Evolutionary conservation across 2,113 vertebrate species (phyloP), one percentile per base, ranked within the genome.

Genomic region (Nothocercus nigrocapillus): DNA sequence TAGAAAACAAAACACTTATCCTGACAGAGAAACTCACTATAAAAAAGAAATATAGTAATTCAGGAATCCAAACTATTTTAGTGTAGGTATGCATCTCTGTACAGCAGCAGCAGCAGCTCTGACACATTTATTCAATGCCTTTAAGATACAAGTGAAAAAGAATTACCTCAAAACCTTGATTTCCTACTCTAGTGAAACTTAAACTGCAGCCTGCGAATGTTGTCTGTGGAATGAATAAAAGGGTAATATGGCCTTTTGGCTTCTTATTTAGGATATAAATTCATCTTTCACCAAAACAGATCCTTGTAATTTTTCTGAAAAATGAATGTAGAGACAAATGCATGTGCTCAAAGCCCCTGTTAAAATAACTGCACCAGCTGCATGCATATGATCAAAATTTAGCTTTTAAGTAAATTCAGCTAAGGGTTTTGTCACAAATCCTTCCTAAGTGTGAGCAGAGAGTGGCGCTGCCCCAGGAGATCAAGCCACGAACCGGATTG

Each of bases 151-250:
- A 44, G 38, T 12, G 24, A 84, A 84, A 56, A 94, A 92, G 79
- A 44, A 70, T 8, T 67, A 13, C 7, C 54, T 85, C 28, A 89
- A 91, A 89, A 30, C n/a, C 40, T 58, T 74, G 62, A 44, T 62
- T 61, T 47, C 86, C 47, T 58, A 18, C 73, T 75, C 11, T 30
- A 58, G 67, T 32, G 62, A 82, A 96, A 92, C 62, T 77, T 70
- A 45, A 76, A 24, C n/a, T 76, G n/a, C 58, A 80, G 49, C 62
- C 82, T 59, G 67, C 58, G 49, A 82, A 82, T 74, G n/a, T 74
- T 95, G 78, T 74, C 70, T 94, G 74, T 66, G 54, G 67, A 91
- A 95, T 80, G 63, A 89, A 82, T 93, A 82, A 95, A 90, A 94
- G 76, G 32, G 82, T 76, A 94, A 73, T 95, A 89, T 74, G 15